Evolutionary conservation across 2,797 vertebrate genomes (phyloP), one percentile per base, ranked within the genome.

Genomic region (Etheostoma perlongum): DNA sequence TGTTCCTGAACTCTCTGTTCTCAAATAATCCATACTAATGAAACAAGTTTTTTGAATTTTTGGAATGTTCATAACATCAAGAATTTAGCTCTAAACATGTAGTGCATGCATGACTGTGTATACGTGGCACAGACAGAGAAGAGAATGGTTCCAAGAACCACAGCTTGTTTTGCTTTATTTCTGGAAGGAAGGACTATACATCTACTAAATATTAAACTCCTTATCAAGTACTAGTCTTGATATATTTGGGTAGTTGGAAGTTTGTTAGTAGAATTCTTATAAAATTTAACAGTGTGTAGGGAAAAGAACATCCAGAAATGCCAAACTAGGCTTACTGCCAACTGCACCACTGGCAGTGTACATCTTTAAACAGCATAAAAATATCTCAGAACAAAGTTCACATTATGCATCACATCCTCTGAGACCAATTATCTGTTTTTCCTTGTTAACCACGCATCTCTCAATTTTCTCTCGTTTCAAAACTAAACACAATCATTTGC

Each of bases 401-500:
- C 59, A 89, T 87, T 76, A 88, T 87, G 76, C 66, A 74, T 74
- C 67, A 19, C 74, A 36, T 92, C 92, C 90, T 86, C 84, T 7
- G 91, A 91, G 92, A 90, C 90, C 88, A 93, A 93, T 94, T 93
- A 94, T 85, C 84, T 55, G 71, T 74, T 89, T 83, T 85, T 76
- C 53, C 78, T 52, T 81, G 77, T 81, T 65, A 83, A 78, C 49
- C 49, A 67, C 14, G n/a, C 77, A 84, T 52, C 74, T 84, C 78
- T 89, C 74, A 75, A 76, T 86, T 87, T 79, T 57, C 69, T 68
- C 77, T 86, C 49, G 63, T 89, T 90, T 82, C 61, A 60, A 85
- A 78, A 81, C 74, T 71, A 74, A 86, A 72, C 55, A 63, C 46
- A 66, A 48, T 44, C 67, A 81, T 57, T 30, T 67, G 49, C 63